A percentile compares a stretch with the other conserved stretches of the same genome.
Evolutionary conservation across 2,113 vertebrate species (phyloP).

Genomic region (Eira barbara): DNA sequence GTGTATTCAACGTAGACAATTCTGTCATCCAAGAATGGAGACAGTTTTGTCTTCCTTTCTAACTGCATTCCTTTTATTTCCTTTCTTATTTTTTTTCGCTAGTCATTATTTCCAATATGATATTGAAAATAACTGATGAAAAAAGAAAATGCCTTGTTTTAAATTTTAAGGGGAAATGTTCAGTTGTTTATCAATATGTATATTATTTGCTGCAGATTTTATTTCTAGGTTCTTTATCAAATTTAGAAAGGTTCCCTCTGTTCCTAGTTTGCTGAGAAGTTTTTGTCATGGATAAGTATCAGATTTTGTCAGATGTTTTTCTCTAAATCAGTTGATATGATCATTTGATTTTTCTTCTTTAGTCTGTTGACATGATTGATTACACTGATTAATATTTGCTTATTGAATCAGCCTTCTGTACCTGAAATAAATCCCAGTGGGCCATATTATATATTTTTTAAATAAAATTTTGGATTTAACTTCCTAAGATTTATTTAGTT

Average conservation of each 20-base stretch:
- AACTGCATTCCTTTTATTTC: not conserved
- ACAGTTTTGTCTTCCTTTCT: not conserved
- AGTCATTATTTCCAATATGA: not conserved
- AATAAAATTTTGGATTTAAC: not conserved
- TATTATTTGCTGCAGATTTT: not conserved
- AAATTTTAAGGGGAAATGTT: not conserved
- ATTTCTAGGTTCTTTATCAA: not conserved
- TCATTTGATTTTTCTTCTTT: not conserved
- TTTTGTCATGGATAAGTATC: not conserved
- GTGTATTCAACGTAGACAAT: not conserved
- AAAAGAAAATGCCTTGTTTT: not conserved
- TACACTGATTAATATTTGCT: not conserved
- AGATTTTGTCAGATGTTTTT: not conserved
- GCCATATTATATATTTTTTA: not conserved
- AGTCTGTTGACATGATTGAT: not conserved
- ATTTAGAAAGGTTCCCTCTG: not conserved
- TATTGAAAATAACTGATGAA: not conserved
- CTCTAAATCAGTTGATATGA: not conserved
- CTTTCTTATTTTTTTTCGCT: not conserved
- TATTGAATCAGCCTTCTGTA: not conserved
- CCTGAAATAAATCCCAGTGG: not conserved
- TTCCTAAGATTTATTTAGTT: not conserved
- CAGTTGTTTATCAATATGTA: not conserved
- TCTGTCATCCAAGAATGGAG: not conserved
- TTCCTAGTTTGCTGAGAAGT: not conserved